These are phyloP conservation scores for Nycteola revayana DNA, from an alignment of 2,888 invertebrate species.

Conservation along the genomic window DNA sequence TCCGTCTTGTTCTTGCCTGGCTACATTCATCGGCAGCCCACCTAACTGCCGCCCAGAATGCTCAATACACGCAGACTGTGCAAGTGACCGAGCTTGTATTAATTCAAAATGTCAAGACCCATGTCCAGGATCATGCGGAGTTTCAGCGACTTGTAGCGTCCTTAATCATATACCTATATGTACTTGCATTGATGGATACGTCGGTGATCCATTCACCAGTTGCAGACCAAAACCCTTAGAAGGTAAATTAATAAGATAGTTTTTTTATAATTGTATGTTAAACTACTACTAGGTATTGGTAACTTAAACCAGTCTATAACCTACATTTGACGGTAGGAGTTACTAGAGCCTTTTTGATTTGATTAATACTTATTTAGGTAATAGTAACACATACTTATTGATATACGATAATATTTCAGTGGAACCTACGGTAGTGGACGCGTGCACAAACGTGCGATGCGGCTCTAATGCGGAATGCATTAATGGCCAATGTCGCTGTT, in stretches of 20 bases:
- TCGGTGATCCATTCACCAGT: constrained; percentile 88
- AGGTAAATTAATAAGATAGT: constrained; percentile 66
- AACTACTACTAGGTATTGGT: too few species aligned
- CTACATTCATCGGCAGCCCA: constrained; percentile 86
- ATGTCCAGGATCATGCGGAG: constrained; percentile 89
- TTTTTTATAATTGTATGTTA: too few species aligned
- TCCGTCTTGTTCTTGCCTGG: constrained; percentile 85
- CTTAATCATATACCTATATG: constrained; percentile 90
- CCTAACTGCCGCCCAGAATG: constrained; percentile 88
- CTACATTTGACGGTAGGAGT: too few species aligned
- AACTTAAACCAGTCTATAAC: too few species aligned
- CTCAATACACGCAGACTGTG: constrained; percentile 88
- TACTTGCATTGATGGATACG: constrained; percentile 86
- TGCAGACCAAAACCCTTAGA: constrained; percentile 78
- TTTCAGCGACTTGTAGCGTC: constrained; percentile 83
- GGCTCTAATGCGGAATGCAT: constrained; percentile 85
- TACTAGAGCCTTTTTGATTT: too few species aligned
- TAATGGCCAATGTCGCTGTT: constrained; percentile 86
- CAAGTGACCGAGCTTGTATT: constrained; percentile 88
- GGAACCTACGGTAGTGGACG: constrained; percentile 72
- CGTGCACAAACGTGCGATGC: constrained; percentile 87
- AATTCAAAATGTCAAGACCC: constrained; percentile 89
- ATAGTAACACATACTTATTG: constrained; percentile 6
- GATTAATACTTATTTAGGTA: too few species aligned
- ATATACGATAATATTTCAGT: constrained; percentile 41